These are phyloP conservation scores for Pangasius djambal DNA, from an alignment of 2,797 vertebrate genomes.

Conservation along the genomic window DNA sequence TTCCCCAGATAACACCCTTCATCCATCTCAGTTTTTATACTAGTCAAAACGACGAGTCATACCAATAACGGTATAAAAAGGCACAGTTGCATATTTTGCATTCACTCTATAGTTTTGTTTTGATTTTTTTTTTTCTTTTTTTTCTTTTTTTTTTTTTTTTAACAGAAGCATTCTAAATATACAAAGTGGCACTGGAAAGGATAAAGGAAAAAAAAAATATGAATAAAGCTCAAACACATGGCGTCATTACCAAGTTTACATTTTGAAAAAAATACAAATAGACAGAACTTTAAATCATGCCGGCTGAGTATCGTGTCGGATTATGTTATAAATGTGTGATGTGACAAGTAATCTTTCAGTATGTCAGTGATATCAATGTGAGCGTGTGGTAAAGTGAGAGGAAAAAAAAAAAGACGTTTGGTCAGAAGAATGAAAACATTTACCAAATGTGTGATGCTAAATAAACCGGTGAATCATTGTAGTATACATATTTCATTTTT, in stretches of 20 bases:
- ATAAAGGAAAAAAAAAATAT: constrained; percentile 74
- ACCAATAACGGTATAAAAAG: constrained; percentile 97
- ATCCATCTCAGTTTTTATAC: constrained; percentile 81
- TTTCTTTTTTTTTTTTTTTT: constrained; percentile 51
- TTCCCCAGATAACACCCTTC: constrained; percentile 76
- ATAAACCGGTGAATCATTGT: constrained; percentile 49
- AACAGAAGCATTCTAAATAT: constrained; percentile 95
- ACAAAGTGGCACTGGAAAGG: constrained; percentile 91
- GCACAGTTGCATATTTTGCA: constrained; percentile 99
- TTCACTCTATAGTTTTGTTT: constrained; percentile 85
- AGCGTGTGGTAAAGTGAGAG: constrained; percentile 1
- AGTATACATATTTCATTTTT: constrained; percentile 52
- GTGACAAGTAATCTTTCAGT: constrained; percentile 54
- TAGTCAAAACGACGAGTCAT: constrained; percentile 87
- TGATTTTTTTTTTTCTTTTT: constrained; percentile 57
- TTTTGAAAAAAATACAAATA: constrained; percentile 77
- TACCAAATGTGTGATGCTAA: constrained; percentile 36
- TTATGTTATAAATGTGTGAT: constrained; percentile 45
- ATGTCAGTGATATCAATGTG: constrained; percentile 44
- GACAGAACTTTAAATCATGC: constrained; percentile 70
- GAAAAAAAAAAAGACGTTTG: constrained; percentile 44
- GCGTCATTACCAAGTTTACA: constrained; percentile 64
- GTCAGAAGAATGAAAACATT: constrained; percentile 41
- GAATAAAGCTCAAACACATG: constrained; percentile 67
- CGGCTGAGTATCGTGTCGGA: constrained; percentile 72